A percentile compares a stretch with the other conserved stretches of the same genome.
Conservation (phyloP, 2,113 vertebrate species). For the Hyperopisus bebe region DNA sequence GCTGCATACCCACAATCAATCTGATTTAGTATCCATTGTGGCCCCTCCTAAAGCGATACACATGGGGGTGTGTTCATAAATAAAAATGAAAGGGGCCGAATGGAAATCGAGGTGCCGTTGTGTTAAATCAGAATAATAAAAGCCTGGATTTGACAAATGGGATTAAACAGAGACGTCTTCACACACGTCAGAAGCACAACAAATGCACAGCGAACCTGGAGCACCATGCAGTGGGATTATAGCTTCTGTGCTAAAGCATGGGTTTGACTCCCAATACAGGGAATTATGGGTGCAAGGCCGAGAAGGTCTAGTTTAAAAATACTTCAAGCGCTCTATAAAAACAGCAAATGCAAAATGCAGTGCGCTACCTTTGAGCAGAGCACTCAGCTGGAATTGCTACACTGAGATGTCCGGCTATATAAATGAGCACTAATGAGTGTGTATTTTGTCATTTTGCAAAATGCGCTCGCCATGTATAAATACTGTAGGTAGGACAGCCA, state of each 20-base stretch:
- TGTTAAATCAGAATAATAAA: slow-evolving; percentile 67
- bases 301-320: not conserved
- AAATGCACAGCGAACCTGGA: not conserved
- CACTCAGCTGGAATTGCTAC: not conserved
- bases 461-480: not conserved
- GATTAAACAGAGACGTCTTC: slow-evolving; percentile 54
- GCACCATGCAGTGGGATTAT: not conserved
- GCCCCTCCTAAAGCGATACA: slow-evolving; percentile 28
- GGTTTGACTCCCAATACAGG: not conserved
- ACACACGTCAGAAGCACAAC: slow-evolving; percentile 15
- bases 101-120: slow-evolving; percentile 51
- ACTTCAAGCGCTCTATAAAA: not conserved
- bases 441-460: not conserved
- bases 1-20: slow-evolving; percentile 55
- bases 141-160: slow-evolving; percentile 49
- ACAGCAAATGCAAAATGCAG: not conserved
- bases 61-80: slow-evolving; percentile 36
- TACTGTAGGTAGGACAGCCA: not conserved
- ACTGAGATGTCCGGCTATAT: not conserved
- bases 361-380: not conserved
- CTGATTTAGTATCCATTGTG: slow-evolving; percentile 58
- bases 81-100: slow-evolving; percentile 54
- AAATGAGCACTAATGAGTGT: not conserved
- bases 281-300: not conserved
- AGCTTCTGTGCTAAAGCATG: not conserved